These are phyloP conservation scores for Drosophila jambulina DNA, from an alignment of 1,140 invertebrate genomes.

Conservation along the genomic window DNA sequence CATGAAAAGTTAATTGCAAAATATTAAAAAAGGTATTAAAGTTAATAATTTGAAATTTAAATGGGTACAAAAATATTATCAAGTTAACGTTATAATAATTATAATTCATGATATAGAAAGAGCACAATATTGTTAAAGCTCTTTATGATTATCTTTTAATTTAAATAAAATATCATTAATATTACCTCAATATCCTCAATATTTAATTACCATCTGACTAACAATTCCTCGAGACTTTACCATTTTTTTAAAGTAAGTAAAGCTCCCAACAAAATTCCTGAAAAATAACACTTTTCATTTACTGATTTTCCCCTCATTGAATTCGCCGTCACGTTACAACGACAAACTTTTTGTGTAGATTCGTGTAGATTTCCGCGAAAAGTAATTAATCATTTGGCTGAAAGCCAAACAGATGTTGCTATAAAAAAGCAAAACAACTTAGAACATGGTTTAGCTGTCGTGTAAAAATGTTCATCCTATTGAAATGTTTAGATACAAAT, in stretches of 20 bases:
- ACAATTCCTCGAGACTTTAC: not conserved
- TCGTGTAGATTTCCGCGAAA: conserved; percentile 26
- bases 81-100: too few relatives aligned
- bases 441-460: conserved; percentile 13
- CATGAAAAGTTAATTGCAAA: not conserved
- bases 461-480: conserved; percentile 1
- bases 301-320: conserved; percentile 1
- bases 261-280: not conserved
- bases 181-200: too few relatives aligned
- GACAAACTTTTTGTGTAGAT: conserved; percentile 10
- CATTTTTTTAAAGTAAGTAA: not conserved
- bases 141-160: not conserved
- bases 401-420: conserved; percentile 37
- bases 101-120: too few relatives aligned
- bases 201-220: too few relatives aligned
- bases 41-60: not conserved
- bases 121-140: too few relatives aligned
- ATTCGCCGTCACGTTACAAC: conserved; percentile 28
- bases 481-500: not conserved
- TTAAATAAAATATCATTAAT: not conserved
- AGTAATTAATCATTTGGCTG: conserved; percentile 50
- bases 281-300: not conserved
- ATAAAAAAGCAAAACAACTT: conserved; percentile 27
- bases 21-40: not conserved
- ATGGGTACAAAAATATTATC: not conserved